Evolutionary conservation across 2,888 invertebrate genomes (phyloP), one percentile per base, ranked within the genome.

Genomic region (Tenthredo distinguenda): DNA sequence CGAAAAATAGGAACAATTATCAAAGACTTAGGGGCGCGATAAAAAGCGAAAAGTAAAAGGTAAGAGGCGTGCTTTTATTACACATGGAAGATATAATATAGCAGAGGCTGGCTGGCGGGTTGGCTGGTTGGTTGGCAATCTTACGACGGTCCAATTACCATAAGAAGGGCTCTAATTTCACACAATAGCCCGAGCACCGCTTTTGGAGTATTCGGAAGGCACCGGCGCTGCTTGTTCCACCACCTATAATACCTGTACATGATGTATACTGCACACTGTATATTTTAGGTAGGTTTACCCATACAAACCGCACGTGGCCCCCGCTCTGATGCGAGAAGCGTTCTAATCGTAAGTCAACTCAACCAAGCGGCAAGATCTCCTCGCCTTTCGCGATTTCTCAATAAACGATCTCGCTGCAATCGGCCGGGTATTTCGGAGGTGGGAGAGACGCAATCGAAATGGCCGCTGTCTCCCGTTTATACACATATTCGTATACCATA

Each of bases 121-220:
- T 89, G 87, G 91, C 90, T 55, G 43, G 74, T 3, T 37, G 71
- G 37, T 91, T 89, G 87, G 91, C 91, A 91, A 92, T 92, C 92
- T 90, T 91, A 90, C 90, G 89, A 91, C 91, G 91, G 91, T 90
- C 90, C 91, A 91, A 92, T 92, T 92, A 92, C 91, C 92, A 92
- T 92, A 92, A 92, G 92, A 92, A 92, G 92, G 91, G 90, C 91
- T 92, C 91, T 92, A 92, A 92, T 92, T 92, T 91, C 88, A 90
- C 89, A 91, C 92, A 92, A 92, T 91, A 81, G 90, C 90, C 89
- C 88, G 87, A 87, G 85, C 84, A 47, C 86, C 85, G 83, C 79
- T 81, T 86, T 79, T 43, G 55, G 84, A 85, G 77, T 77, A 58
- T 79, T 72, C 82, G 84, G 79, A 85, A 71, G 86, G 84, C 81